These are phyloP conservation scores for Clusia tigrina DNA, from an alignment of 2,888 invertebrate species.

Conservation along the genomic window DNA sequence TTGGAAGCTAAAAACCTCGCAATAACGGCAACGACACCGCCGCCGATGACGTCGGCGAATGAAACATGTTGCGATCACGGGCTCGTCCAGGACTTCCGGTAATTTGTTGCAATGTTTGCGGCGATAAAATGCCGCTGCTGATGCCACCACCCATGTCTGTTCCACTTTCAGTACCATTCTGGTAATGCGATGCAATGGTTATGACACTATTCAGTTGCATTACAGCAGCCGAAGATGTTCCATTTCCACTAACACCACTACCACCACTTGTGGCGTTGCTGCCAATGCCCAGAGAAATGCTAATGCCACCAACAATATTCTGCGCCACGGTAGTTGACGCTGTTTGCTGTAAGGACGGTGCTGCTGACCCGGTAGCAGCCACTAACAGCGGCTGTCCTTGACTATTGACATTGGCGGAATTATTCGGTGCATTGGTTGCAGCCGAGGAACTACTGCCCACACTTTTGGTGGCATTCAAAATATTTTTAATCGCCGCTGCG, in stretches of 20 bases:
- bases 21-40: constrained; percentile 61
- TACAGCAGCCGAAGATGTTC: not conserved
- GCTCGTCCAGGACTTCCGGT: constrained; percentile 64
- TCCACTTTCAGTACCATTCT: constrained; percentile 42
- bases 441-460: constrained; percentile 45
- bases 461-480: constrained; percentile 58
- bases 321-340: constrained; percentile 46
- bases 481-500: constrained; percentile 58
- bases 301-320: constrained; percentile 54
- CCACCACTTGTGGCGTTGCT: constrained; percentile 20
- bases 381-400: not conserved
- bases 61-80: constrained; percentile 64
- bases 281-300: constrained; percentile 56
- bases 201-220: constrained; percentile 1
- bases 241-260: constrained; percentile 7
- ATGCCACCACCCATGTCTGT: constrained; percentile 5
- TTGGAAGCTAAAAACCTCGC: constrained; percentile 57
- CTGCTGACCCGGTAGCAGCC: constrained; percentile 29
- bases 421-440: not conserved
- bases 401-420: constrained; percentile 26
- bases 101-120: constrained; percentile 60
- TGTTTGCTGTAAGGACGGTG: too few relatives aligned
- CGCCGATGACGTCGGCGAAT: constrained; percentile 58
- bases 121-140: constrained; percentile 40
- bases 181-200: constrained; percentile 26